These are phyloP conservation scores for Pegoplata infirma DNA, from an alignment of 2,888 invertebrate species.

Conservation along the genomic window DNA sequence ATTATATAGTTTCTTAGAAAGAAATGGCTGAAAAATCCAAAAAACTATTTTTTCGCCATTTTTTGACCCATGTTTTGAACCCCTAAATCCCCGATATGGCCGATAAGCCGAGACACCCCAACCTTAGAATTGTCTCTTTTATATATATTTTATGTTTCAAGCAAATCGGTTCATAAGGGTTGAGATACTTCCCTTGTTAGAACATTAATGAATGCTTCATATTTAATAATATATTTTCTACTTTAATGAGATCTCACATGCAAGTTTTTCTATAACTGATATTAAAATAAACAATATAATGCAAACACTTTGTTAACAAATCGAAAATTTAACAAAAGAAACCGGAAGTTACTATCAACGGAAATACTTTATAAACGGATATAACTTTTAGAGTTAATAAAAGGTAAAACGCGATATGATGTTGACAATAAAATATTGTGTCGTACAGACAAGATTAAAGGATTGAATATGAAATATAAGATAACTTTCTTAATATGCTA, in stretches of 20 bases:
- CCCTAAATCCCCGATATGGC: too few relatives aligned
- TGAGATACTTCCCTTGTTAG: too few relatives aligned
- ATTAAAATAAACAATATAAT: neutral
- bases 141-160: too few relatives aligned
- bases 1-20: too few relatives aligned
- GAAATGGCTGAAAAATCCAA: too few relatives aligned
- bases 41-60: too few relatives aligned
- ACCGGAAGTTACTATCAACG: conserved; percentile 44
- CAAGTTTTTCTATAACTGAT: neutral
- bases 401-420: conserved; percentile 12
- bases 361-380: conserved; percentile 49
- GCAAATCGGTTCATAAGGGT: too few relatives aligned
- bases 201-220: too few relatives aligned
- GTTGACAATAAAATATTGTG: conserved; percentile 41
- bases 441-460: conserved; percentile 36
- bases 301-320: conserved; percentile 6
- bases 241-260: neutral
- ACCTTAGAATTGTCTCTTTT: too few relatives aligned
- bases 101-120: too few relatives aligned
- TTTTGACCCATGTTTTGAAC: too few relatives aligned
- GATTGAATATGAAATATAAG: conserved; percentile 29
- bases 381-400: conserved; percentile 28
- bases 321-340: conserved; percentile 20
- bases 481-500: neutral
- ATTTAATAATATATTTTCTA: too few relatives aligned